Base-by-base conservation (phyloP, 2,888 invertebrate species). In the Clostera curtula region DNA sequence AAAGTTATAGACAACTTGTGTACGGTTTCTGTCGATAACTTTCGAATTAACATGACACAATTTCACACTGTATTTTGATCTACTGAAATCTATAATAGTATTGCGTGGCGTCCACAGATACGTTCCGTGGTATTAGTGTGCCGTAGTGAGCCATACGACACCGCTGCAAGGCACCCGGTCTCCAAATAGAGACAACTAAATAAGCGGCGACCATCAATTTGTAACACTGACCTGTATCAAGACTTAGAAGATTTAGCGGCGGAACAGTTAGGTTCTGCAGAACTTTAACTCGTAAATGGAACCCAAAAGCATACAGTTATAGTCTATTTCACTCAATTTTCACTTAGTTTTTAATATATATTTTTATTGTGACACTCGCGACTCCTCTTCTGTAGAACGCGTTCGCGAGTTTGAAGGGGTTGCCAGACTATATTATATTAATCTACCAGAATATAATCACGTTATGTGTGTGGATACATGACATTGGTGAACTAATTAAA, bases 151-250 rank as follows among this genome's bases (percentile, higher is more conserved):
- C 63, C 46, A 72, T 54, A 53, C 56, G 72, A 73, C 60, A 72
- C 68, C 64, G 44, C 65, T 54, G 69, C 45, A 43, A 40, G 33
- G 45, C 51, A 56, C 65, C 64, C 58, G 66, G 67, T 56, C 50
- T 52, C 80, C 73, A 77, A 80, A 76, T 80, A 75, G 69, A 80
- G 77, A 56, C 67, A 73, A 67, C 59, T 58, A 66, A 64, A 62
- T 66, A 67, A 49, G 52, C 54, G 42, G 61, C 53, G 49, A 61
- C 51, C 50, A 51, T 42, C 41, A 43, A 51, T 44, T 36, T 4
- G 43, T 49, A 37, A 33, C 46, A 56, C 54, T 74, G 62, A 82
- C 80, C 79, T 76, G 61, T 63, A 57, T 62, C 38, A 40, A 41
- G 46, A 47, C 53, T 52, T 51, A 39, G 45, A 53, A 34, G 41